These are phyloP conservation scores for Drymonia ruficornis DNA, from an alignment of 2,888 invertebrate genomes.

Conservation along the genomic window DNA sequence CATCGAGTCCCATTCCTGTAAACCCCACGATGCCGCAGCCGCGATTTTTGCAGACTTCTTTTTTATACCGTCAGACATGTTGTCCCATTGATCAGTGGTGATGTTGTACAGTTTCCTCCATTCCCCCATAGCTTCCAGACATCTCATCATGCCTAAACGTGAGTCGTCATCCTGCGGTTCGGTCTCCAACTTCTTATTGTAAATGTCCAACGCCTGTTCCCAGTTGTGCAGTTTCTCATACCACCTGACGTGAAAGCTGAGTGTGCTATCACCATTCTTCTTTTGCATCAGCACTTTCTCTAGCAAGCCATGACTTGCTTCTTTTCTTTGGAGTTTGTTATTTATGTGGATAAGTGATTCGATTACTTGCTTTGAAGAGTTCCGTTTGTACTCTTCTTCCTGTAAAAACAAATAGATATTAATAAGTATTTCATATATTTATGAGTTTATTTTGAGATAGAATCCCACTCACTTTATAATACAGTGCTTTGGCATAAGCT, in stretches of 20 bases:
- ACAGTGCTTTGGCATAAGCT: constrained; percentile 87
- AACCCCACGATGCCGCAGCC: constrained; percentile 97
- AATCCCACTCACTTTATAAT: constrained; percentile 78
- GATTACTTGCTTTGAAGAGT: constrained; percentile 89
- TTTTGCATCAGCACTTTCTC: constrained; percentile 94
- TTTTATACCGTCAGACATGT: constrained; percentile 77
- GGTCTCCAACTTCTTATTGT: constrained; percentile 89
- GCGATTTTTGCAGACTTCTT: constrained; percentile 94
- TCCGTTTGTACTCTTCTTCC: constrained; percentile 95
- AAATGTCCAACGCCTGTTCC: constrained; percentile 97
- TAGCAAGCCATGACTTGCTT: constrained; percentile 97
- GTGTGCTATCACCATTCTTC: constrained; percentile 85
- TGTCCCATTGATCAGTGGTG: constrained; percentile 87
- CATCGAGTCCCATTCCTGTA: constrained; percentile 97
- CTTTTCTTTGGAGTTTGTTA: constrained; percentile 98
- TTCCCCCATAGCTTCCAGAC: constrained; percentile 97
- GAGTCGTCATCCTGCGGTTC: constrained; percentile 90
- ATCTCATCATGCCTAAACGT: constrained; percentile 97
- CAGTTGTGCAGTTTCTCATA: constrained; percentile 99
- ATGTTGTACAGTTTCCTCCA: constrained; percentile 95
- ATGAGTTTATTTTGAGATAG: background rate
- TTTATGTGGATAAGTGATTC: constrained; percentile 98
- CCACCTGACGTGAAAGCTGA: constrained; percentile 91
- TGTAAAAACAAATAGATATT: constrained; percentile 43
- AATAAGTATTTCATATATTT: background rate